Evolutionary conservation across 2,113 vertebrate genomes (phyloP).

Genomic region (Cephalophus harveyi): DNA sequence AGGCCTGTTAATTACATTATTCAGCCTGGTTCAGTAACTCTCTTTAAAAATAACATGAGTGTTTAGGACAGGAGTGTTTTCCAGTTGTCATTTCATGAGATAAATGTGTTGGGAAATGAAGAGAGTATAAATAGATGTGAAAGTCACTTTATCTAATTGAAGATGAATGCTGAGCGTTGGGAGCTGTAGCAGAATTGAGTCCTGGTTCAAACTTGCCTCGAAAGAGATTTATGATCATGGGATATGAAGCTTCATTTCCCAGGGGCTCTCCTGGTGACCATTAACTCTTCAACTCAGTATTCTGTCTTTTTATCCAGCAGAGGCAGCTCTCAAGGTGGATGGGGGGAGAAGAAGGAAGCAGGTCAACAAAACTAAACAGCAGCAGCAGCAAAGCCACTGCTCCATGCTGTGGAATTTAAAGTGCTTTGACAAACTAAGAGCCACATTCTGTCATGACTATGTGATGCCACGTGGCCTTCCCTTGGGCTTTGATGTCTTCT

Average conservation of each 20-base stretch:
- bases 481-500: background rate
- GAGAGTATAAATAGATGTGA: slow-evolving; percentile 11
- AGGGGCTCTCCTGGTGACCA: background rate
- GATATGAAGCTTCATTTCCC: slow-evolving; percentile 4
- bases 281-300: background rate
- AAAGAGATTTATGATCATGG: slow-evolving; percentile 45
- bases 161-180: slow-evolving; percentile 46
- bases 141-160: slow-evolving; percentile 33
- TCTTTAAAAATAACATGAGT: background rate
- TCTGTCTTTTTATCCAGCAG: background rate
- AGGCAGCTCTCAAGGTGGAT: background rate
- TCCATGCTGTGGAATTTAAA: background rate
- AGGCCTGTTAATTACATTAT: slow-evolving; percentile 36
- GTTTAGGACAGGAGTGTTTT: slow-evolving; percentile 1
- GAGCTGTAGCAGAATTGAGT: slow-evolving; percentile 14
- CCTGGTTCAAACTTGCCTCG: slow-evolving; percentile 14
- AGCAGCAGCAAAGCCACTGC: background rate
- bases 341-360: background rate
- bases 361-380: background rate
- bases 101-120: slow-evolving; percentile 42
- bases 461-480: background rate
- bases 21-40: slow-evolving; percentile 21
- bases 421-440: background rate
- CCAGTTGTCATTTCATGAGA: slow-evolving; percentile 47
- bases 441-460: background rate